Base-by-base conservation (phyloP, 2,888 invertebrate genomes). In the Amblyjoppa proteus region DNA sequence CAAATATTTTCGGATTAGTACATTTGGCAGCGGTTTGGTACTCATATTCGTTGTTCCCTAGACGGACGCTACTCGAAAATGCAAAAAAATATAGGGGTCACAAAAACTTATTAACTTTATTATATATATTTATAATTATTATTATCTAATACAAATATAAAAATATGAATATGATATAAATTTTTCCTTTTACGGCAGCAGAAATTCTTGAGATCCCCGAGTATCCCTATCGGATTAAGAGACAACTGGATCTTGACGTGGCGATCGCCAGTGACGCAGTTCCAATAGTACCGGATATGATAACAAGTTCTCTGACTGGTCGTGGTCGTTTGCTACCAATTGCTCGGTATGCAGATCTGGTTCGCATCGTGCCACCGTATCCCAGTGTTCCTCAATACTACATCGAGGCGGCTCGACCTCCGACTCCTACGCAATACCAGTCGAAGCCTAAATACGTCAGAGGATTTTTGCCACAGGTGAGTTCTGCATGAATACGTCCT, bases 191-290 rank as follows among this genome's bases (percentile, higher is more conserved):
- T 7, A n/a, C 38, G 20, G n/a, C 38, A 66, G 66, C n/a, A 9
- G 66, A 2, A 66, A 9, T 38, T 9, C 4, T 41, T 7, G 66
- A 4, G 3, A 11, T 16, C 2, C 7, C 38, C n/a, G 38, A 20
- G 11, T 25, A 41, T 11, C 41, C 38, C n/a, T 11, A 20, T 41
- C 66, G 38, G 20, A 13, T 41, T 41, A 68, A 68, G 66, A 38
- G 66, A 68, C 66, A 68, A 68, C 38, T 68, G 20, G 66, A 41
- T 41, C 16, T 16, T n/a, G 66, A 20, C n/a, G 66, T 20, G 38
- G 66, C 20, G 38, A 38, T 66, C n/a, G 38, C 66, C n/a, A 66
- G 66, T 38, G 34, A 38, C n/a, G 66, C 66, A 20, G 66, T 38
- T 38, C 66, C 66, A 20, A 34, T 66, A 4, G 41, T 41, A 41